These are phyloP conservation scores for Takifugu flavidus DNA, from an alignment of 2,113 vertebrate species.

Conservation along the genomic window DNA sequence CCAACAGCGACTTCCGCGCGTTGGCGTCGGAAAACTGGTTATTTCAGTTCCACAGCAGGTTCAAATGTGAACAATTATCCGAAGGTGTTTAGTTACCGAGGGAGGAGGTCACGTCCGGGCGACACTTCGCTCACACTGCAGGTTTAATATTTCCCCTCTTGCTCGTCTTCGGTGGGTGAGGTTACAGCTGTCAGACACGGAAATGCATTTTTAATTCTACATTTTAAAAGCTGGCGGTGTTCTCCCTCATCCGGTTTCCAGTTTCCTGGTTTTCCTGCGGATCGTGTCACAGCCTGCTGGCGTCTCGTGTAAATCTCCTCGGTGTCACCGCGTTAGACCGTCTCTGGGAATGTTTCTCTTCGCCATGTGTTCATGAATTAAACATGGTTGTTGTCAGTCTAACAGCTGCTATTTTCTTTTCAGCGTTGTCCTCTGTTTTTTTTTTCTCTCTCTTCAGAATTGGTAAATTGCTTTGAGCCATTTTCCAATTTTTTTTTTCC, in stretches of 20 bases:
- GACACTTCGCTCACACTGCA: background rate
- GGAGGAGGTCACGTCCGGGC: constrained; percentile 6
- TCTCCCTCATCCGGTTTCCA: constrained; percentile 41
- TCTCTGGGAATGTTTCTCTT: background rate
- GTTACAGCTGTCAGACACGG: constrained; percentile 40
- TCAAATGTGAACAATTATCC: background rate
- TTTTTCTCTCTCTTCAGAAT: background rate
- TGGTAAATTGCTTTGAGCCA: background rate
- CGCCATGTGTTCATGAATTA: background rate
- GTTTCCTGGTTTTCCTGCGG: too few species aligned
- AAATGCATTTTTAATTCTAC: constrained; percentile 54
- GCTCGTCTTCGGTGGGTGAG: constrained; percentile 24
- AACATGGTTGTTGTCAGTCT: background rate
- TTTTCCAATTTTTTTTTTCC: constrained; percentile 1
- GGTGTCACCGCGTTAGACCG: background rate
- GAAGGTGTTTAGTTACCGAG: background rate
- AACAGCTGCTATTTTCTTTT: background rate
- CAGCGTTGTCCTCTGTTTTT: background rate
- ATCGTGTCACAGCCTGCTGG: background rate
- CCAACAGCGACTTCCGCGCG: too few species aligned
- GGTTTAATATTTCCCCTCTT: constrained; percentile 36
- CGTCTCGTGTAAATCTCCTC: background rate
- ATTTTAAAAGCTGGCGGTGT: constrained; percentile 34
- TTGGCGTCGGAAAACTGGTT: too few species aligned
- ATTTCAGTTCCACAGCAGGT: background rate